Evolutionary conservation across 2,113 vertebrate species (phyloP).

Genomic region (Pardalotus punctatus): DNA sequence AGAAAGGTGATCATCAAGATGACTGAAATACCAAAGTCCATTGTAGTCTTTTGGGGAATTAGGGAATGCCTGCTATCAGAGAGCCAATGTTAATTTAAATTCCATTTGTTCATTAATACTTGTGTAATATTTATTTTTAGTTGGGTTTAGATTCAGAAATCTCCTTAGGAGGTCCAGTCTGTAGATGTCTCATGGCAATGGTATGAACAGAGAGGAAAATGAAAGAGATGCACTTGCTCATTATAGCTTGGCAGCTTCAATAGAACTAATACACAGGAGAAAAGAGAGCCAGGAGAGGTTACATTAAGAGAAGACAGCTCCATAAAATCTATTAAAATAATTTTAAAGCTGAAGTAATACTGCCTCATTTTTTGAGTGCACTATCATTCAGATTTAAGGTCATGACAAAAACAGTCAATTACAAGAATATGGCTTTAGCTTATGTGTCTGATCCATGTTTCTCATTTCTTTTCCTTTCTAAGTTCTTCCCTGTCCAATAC

Average conservation of each 20-base stretch:
- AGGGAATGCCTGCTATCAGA: neutral
- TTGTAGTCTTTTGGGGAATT: neutral
- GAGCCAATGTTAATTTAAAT: constrained; percentile 32
- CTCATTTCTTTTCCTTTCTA: neutral
- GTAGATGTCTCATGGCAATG: neutral
- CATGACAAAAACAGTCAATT: neutral
- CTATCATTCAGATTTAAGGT: neutral
- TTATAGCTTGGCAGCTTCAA: neutral
- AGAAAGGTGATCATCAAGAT: neutral
- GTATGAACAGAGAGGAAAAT: neutral
- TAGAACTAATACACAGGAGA: neutral
- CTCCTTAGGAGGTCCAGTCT: neutral
- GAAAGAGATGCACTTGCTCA: neutral
- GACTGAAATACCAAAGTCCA: neutral
- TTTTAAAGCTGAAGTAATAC: constrained; percentile 16
- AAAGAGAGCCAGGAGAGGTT: constrained; percentile 30
- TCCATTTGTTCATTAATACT: constrained; percentile 24
- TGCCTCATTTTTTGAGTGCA: neutral
- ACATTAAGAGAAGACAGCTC: neutral
- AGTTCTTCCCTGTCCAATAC: neutral
- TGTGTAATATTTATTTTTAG: constrained; percentile 1
- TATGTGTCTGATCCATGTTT: neutral
- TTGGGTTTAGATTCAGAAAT: neutral
- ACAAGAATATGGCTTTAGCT: neutral
- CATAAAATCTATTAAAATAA: neutral